phyloP scores from a whole-genome alignment of 2,888 invertebrate species.

The Agriopis marginaria region DNA sequence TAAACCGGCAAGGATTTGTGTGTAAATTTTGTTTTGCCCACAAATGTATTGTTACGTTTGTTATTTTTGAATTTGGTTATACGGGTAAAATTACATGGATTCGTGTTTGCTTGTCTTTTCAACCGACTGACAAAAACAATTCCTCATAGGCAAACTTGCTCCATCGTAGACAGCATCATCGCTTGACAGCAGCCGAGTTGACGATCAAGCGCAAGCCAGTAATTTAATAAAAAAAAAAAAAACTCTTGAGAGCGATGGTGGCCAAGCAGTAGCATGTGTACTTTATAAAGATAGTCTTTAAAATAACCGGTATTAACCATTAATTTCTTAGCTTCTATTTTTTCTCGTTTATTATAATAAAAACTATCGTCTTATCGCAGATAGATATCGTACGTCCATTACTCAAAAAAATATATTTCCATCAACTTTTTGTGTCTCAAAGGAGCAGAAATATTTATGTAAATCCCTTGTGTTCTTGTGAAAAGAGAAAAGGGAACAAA shows the following conservation, averaged over 20 bases:
- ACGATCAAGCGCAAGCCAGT: too few relatives aligned
- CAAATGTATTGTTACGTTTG: background rate
- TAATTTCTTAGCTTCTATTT: background rate
- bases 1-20: constrained; percentile 10
- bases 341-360: too few relatives aligned
- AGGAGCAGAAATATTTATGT: background rate
- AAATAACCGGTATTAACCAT: too few relatives aligned
- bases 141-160: too few relatives aligned
- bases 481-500: background rate
- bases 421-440: background rate
- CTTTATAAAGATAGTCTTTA: too few relatives aligned
- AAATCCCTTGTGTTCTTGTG: background rate
- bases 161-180: too few relatives aligned
- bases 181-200: too few relatives aligned
- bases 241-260: too few relatives aligned
- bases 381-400: background rate
- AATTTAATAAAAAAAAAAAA: too few relatives aligned
- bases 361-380: background rate
- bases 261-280: too few relatives aligned
- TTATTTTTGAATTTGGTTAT: background rate
- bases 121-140: too few relatives aligned
- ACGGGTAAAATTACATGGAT: background rate
- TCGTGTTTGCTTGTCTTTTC: too few relatives aligned
- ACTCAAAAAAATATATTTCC: background rate
- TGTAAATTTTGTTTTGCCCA: constrained; percentile 1